These are phyloP conservation scores for Lordiphosa clarofinis DNA, from an alignment of 1,140 invertebrate genomes.

Conservation along the genomic window DNA sequence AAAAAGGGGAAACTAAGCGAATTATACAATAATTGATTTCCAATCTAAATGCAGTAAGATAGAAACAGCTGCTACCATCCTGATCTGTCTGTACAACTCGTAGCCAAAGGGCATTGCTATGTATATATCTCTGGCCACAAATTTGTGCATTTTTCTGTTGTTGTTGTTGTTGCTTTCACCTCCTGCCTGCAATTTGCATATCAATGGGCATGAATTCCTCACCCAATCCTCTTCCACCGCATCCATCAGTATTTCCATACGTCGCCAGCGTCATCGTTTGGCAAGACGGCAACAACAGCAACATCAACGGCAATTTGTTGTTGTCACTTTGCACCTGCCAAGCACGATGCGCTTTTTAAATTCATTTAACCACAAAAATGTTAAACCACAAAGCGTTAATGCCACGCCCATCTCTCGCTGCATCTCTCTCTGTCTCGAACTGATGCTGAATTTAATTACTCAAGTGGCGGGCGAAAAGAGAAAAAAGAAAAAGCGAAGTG, in stretches of 20 bases:
- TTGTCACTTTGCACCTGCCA: slow-evolving; percentile 73
- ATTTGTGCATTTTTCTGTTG: slow-evolving; percentile 27
- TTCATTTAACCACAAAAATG: slow-evolving; percentile 77
- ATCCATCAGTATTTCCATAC: slow-evolving; percentile 71
- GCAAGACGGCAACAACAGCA: slow-evolving; percentile 32
- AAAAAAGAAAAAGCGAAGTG: slow-evolving; percentile 24
- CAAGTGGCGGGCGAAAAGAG: slow-evolving; percentile 52
- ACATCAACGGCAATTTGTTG: slow-evolving; percentile 65
- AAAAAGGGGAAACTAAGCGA: no score
- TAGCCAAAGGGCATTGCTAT: slow-evolving; percentile 14
- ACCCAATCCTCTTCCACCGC: slow-evolving; percentile 24
- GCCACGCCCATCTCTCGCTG: slow-evolving; percentile 52
- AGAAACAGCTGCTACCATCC: no score
- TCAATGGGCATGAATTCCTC: slow-evolving; percentile 63
- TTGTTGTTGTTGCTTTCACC: slow-evolving; percentile 36
- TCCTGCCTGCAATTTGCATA: slow-evolving; percentile 58
- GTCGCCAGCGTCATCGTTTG: slow-evolving; percentile 52
- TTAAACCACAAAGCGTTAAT: slow-evolving; percentile 76
- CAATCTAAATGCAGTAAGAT: no score
- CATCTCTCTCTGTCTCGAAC: slow-evolving; percentile 1
- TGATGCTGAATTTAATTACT: slow-evolving; percentile 71
- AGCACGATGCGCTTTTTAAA: slow-evolving; percentile 61
- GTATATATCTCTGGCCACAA: no score
- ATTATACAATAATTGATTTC: no score
- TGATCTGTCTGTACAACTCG: no score